phyloP scores from a whole-genome alignment of 1,140 invertebrate genomes.

The Drosophila parabipectinata region DNA sequence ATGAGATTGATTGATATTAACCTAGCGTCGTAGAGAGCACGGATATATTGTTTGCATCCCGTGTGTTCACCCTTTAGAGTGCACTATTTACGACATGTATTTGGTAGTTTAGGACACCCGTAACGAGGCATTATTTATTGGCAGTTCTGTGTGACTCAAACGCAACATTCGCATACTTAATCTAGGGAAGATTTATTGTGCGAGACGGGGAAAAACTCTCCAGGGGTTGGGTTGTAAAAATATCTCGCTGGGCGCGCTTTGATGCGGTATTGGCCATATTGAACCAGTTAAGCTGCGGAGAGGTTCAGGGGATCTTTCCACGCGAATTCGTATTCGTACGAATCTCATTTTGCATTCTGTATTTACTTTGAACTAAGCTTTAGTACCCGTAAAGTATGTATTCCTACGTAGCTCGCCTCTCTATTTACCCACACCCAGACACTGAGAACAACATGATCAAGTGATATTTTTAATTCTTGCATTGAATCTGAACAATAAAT shows the following conservation, averaged over 20 bases:
- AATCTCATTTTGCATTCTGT: conserved; percentile 13
- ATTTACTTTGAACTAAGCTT: conserved; percentile 47
- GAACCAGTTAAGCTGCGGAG: conserved; percentile 36
- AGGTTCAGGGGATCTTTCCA: conserved; percentile 2
- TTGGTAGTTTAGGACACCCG: conserved; percentile 33
- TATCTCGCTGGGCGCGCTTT: conserved; percentile 21
- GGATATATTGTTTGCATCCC: conserved; percentile 23
- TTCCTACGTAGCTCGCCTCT: conserved; percentile 30
- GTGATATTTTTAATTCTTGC: conserved; percentile 77
- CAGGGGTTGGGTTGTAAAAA: conserved; percentile 37
- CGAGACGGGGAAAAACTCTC: conserved; percentile 28
- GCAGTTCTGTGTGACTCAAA: conserved; percentile 64
- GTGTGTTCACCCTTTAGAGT: conserved; percentile 31
- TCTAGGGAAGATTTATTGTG: conserved; percentile 44
- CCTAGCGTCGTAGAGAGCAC: conserved; percentile 22
- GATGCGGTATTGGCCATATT: conserved; percentile 67
- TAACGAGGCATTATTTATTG: conserved; percentile 49
- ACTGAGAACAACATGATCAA: conserved; percentile 56
- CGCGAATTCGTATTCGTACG: conserved; percentile 21
- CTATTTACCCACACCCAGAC: conserved; percentile 17
- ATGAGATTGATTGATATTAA: conserved; percentile 74
- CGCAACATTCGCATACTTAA: conserved; percentile 50
- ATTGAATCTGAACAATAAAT: conserved; percentile 53
- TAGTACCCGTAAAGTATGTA: conserved; percentile 52
- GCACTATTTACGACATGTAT: conserved; percentile 44